Evolutionary conservation across 1,140 invertebrate species (phyloP).

Genomic region (Agrilus planipennis): DNA sequence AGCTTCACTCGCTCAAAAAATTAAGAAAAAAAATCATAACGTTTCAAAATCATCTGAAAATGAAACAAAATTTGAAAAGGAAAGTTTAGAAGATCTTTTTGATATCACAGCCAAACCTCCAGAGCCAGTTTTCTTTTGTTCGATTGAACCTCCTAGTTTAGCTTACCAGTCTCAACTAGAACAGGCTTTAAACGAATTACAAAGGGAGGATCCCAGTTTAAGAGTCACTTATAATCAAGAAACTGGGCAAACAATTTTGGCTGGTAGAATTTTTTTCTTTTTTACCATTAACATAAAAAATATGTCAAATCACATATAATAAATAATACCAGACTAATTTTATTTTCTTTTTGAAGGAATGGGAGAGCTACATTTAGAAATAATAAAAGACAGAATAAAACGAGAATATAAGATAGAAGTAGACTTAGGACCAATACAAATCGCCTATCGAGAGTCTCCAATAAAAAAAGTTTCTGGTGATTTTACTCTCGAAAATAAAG

Average conservation of each 20-base stretch:
- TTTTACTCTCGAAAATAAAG: conserved; percentile 48
- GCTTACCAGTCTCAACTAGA: conserved; percentile 68
- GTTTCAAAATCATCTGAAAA: conserved; percentile 10
- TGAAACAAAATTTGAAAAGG: conserved; percentile 5
- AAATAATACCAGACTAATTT: neutral
- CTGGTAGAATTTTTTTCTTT: conserved; percentile 39
- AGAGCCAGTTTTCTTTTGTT: conserved; percentile 94
- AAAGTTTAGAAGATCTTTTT: conserved; percentile 31
- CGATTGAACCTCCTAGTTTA: conserved; percentile 82
- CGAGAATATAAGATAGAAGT: conserved; percentile 88
- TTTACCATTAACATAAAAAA: no score
- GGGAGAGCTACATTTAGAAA: conserved; percentile 95
- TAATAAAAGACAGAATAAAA: conserved; percentile 77
- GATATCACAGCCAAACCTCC: conserved; percentile 56
- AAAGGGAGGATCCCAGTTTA: conserved; percentile 90
- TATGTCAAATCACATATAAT: conserved; percentile 1
- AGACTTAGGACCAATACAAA: conserved; percentile 87
- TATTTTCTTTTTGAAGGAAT: conserved; percentile 64
- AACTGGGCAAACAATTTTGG: conserved; percentile 77
- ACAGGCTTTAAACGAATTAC: conserved; percentile 67
- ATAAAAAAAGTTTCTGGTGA: conserved; percentile 38
- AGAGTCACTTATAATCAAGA: conserved; percentile 61
- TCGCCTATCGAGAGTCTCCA: conserved; percentile 82
- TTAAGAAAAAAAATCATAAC: conserved; percentile 42
- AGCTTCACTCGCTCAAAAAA: conserved; percentile 39